Conservation (phyloP, 2,797 vertebrate species). For the Scolopax bukidnonensis region DNA sequence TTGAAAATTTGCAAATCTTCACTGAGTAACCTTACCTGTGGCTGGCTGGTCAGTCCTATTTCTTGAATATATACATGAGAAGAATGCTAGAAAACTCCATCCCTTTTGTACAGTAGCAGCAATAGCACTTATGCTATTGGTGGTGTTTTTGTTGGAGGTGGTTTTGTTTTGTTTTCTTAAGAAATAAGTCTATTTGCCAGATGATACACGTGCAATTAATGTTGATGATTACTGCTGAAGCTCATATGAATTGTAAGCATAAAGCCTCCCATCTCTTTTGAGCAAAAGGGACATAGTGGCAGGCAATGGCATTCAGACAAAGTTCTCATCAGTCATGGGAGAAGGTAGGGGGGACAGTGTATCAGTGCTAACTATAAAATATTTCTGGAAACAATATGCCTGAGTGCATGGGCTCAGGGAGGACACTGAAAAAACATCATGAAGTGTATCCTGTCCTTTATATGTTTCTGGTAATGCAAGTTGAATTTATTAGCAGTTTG, state of each 20-base stretch:
- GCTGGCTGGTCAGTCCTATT: not conserved
- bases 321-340: not conserved
- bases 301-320: not conserved
- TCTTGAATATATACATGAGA: not conserved
- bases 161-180: not conserved
- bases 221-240: not conserved
- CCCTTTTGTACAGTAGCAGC: not conserved
- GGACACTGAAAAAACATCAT: constrained; percentile 20
- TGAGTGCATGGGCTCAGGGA: constrained; percentile 6
- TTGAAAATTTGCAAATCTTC: not conserved
- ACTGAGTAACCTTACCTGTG: not conserved
- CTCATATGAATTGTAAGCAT: not conserved
- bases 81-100: not conserved
- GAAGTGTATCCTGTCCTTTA: constrained; percentile 24
- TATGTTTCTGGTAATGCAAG: constrained; percentile 43
- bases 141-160: not conserved
- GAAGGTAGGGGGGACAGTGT: not conserved
- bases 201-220: not conserved
- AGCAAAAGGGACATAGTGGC: not conserved
- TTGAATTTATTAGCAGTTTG: constrained; percentile 67
- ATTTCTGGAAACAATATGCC: constrained; percentile 33
- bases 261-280: not conserved
- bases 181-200: not conserved
- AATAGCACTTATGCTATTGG: not conserved
- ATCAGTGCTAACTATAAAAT: constrained; percentile 13